A percentile compares a stretch with the other conserved stretches of the same genome.
These are phyloP conservation scores for Pygoscelis antarcticus DNA, from an alignment of 2,113 vertebrate species.

Conservation along the genomic window DNA sequence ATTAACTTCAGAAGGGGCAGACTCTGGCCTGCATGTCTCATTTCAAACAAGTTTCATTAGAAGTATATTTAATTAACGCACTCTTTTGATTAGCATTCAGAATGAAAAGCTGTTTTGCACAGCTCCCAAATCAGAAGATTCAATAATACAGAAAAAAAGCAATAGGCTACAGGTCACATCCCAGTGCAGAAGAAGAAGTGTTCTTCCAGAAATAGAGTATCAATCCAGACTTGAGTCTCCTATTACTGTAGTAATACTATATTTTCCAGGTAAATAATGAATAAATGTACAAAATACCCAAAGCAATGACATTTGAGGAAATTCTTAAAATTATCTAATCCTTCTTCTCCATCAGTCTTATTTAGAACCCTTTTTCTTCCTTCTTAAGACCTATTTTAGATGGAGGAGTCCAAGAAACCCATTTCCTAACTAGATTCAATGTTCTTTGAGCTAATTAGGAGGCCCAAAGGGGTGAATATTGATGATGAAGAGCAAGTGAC, in stretches of 20 bases:
- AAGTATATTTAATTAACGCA: conserved; percentile 30
- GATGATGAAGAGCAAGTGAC: not conserved
- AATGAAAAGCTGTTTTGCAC: conserved; percentile 28
- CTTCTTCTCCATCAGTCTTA: not conserved
- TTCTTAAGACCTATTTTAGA: not conserved
- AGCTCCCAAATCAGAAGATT: conserved; percentile 16
- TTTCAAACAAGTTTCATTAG: conserved; percentile 25
- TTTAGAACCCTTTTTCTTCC: not conserved
- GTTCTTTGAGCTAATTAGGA: not conserved
- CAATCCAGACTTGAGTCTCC: not conserved
- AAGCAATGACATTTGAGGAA: not conserved
- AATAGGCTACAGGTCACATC: not conserved
- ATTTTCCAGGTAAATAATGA: not conserved
- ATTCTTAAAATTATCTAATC: not conserved
- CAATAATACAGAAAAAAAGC: conserved; percentile 14
- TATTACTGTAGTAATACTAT: not conserved
- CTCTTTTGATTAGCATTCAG: conserved; percentile 27
- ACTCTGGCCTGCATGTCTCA: not conserved
- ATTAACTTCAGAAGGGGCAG: conserved; percentile 21
- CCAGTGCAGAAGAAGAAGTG: not conserved
- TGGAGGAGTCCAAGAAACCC: not conserved
- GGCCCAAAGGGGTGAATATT: not conserved
- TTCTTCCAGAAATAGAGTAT: not conserved
- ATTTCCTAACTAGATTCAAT: not conserved
- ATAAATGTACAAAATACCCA: not conserved